Evolutionary conservation across 2,113 vertebrate species (phyloP).

Genomic region (Chaenocephalus aceratus): DNA sequence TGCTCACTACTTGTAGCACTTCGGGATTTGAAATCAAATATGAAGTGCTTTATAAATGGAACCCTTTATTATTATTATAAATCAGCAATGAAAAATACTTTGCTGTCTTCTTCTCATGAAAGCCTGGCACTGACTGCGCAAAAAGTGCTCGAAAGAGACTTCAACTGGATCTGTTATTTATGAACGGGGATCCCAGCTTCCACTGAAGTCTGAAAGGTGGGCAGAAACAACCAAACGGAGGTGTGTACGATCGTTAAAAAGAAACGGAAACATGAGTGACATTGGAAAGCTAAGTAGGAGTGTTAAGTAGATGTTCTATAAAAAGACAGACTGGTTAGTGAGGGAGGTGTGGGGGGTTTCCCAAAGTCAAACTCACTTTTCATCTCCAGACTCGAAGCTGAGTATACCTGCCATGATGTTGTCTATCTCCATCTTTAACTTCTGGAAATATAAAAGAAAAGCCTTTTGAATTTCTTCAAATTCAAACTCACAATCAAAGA

Average conservation of each 20-base stretch:
- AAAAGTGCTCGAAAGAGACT: too few species aligned
- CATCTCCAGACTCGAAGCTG: conserved; percentile 87
- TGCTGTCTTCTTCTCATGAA: too few species aligned
- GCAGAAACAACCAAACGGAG: not conserved
- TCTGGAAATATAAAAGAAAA: conserved; percentile 78
- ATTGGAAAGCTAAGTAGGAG: not conserved
- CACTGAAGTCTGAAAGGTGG: too few species aligned
- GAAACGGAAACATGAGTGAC: not conserved
- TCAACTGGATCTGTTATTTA: too few species aligned
- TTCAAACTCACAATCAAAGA: not conserved
- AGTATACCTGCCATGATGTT: conserved; percentile 90
- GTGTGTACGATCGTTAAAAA: not conserved
- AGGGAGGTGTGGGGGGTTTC: not conserved
- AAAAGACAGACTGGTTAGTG: not conserved
- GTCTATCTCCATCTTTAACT: conserved; percentile 91
- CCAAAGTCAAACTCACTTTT: conserved; percentile 81
- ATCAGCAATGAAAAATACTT: too few species aligned
- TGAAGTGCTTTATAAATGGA: too few species aligned
- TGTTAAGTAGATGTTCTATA: not conserved
- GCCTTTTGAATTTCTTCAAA: not conserved
- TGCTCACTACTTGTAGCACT: too few species aligned
- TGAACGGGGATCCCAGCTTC: too few species aligned
- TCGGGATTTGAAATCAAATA: too few species aligned
- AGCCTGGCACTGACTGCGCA: too few species aligned
- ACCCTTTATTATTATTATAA: too few species aligned